A percentile compares a stretch with the other conserved stretches of the same genome.
These are phyloP conservation scores for Phthorimaea operculella DNA, from an alignment of 1,140 invertebrate genomes.

Conservation along the genomic window DNA sequence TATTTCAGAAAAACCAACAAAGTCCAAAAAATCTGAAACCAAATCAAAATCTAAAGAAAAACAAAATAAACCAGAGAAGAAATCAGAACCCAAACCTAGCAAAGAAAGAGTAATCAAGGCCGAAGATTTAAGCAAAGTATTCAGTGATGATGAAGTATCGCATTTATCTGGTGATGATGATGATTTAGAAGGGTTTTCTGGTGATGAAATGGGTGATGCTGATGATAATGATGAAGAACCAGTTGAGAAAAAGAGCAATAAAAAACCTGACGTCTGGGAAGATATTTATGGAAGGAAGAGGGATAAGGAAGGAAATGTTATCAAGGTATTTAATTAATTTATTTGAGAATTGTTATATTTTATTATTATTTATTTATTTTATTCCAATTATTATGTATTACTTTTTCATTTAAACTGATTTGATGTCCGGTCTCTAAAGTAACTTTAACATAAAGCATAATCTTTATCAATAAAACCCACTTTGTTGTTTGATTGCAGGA, in stretches of 20 bases:
- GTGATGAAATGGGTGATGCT: slow-evolving; percentile 28
- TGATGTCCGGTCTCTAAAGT: no score
- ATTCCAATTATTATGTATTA: background rate
- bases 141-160: slow-evolving; percentile 60
- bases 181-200: slow-evolving; percentile 27
- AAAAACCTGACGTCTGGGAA: slow-evolving; percentile 75
- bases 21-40: slow-evolving; percentile 22
- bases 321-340: slow-evolving; percentile 57
- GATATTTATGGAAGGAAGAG: slow-evolving; percentile 94
- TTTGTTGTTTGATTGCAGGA: slow-evolving; percentile 39
- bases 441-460: background rate
- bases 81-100: slow-evolving; percentile 16
- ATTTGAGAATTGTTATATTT: background rate
- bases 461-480: slow-evolving; percentile 7
- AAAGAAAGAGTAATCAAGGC: slow-evolving; percentile 34
- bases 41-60: slow-evolving; percentile 23
- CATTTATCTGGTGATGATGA: slow-evolving; percentile 44
- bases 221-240: slow-evolving; percentile 24
- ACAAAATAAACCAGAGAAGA: slow-evolving; percentile 34
- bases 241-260: slow-evolving; percentile 28
- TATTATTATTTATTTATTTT: no score
- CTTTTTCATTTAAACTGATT: background rate
- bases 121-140: slow-evolving; percentile 50
- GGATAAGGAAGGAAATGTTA: slow-evolving; percentile 81
- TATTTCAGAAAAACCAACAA: slow-evolving; percentile 23